Conservation (phyloP, 2,113 vertebrate species). For the Chaetodon auriga region DNA sequence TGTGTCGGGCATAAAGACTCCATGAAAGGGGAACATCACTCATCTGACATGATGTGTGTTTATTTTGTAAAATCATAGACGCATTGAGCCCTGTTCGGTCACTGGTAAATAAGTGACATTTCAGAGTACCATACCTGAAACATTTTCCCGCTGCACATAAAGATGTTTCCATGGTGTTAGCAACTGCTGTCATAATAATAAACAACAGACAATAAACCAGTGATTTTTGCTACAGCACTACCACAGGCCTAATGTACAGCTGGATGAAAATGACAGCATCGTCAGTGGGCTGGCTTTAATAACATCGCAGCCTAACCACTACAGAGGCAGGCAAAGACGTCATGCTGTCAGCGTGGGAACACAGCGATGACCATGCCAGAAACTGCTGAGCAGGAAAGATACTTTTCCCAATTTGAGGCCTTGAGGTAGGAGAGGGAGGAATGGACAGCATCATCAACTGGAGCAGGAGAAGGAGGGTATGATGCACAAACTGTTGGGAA, state of each 20-base stretch:
- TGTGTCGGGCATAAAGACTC: background rate
- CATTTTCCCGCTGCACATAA: background rate
- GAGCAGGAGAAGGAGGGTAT: constrained; percentile 39
- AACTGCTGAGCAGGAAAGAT: constrained; percentile 69
- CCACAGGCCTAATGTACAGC: constrained; percentile 71
- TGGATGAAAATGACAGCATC: constrained; percentile 74
- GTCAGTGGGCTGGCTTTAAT: constrained; percentile 69
- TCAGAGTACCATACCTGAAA: constrained; percentile 1
- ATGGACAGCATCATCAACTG: constrained; percentile 49
- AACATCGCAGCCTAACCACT: constrained; percentile 72
- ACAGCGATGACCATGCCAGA: constrained; percentile 49
- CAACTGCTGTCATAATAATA: constrained; percentile 60
- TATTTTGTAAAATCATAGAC: constrained; percentile 15
- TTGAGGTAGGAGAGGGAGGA: constrained; percentile 35
- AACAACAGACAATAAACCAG: constrained; percentile 68
- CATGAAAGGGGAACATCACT: constrained; percentile 19
- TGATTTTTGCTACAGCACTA: constrained; percentile 32
- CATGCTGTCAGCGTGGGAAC: constrained; percentile 81
- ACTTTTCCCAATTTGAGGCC: constrained; percentile 61
- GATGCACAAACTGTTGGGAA: constrained; percentile 41
- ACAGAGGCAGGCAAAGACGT: constrained; percentile 68
- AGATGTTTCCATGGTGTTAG: constrained; percentile 68
- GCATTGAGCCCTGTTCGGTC: background rate
- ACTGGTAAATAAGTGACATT: constrained; percentile 1
- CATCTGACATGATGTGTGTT: constrained; percentile 24